These are phyloP conservation scores for Drosophila vallismaia DNA, from an alignment of 2,888 invertebrate species.

Conservation along the genomic window DNA sequence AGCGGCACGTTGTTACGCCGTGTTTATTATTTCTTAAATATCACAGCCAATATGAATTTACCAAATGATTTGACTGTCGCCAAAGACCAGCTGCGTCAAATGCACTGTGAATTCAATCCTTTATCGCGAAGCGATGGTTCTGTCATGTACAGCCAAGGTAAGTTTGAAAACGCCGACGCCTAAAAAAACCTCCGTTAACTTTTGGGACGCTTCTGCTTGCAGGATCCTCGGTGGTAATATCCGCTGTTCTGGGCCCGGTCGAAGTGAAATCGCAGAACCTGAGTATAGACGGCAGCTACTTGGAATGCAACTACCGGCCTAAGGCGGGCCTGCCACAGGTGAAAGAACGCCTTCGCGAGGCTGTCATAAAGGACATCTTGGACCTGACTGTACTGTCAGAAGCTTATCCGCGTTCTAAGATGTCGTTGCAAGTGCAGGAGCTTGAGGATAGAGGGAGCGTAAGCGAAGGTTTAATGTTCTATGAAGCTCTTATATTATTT, in stretches of 20 bases:
- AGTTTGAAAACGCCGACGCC: background rate
- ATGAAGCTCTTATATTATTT: background rate
- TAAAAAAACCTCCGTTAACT: background rate
- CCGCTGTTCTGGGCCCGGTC: slow-evolving; percentile 92
- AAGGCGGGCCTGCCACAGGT: slow-evolving; percentile 90
- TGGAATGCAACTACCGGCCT: slow-evolving; percentile 91
- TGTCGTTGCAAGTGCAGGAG: slow-evolving; percentile 93
- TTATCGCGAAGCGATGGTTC: slow-evolving; percentile 92
- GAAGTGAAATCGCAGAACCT: slow-evolving; percentile 91
- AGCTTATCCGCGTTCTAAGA: slow-evolving; percentile 91
- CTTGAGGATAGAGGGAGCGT: slow-evolving; percentile 93
- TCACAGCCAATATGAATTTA: slow-evolving; percentile 45
- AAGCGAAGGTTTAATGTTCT: slow-evolving; percentile 26
- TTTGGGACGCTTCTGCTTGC: slow-evolving; percentile 13
- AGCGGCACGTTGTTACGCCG: slow-evolving; percentile 53
- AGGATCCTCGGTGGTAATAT: slow-evolving; percentile 92
- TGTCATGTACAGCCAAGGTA: slow-evolving; percentile 91
- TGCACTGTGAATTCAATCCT: slow-evolving; percentile 89
- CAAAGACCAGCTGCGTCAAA: slow-evolving; percentile 80
- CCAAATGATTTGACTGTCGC: background rate
- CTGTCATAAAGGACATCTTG: slow-evolving; percentile 90
- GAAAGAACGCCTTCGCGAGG: slow-evolving; percentile 89
- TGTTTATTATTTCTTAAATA: background rate
- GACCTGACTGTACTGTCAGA: slow-evolving; percentile 89
- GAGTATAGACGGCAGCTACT: slow-evolving; percentile 88